Percentiles rank a stretch among this genome's conserved stretches.
Conservation (phyloP, 2,888 invertebrate genomes). For the Mythimna albipuncta region DNA sequence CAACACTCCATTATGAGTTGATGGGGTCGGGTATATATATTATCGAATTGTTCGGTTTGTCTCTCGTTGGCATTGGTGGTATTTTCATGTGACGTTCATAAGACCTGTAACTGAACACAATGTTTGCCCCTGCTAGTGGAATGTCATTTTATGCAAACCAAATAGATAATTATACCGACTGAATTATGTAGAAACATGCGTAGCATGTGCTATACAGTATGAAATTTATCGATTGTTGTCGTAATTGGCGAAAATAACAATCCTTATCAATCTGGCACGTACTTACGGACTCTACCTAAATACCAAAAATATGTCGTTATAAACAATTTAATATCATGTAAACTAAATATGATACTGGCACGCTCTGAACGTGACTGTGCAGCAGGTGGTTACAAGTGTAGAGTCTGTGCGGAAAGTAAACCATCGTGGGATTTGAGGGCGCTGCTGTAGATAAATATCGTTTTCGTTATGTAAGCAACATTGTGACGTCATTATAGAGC, state of each 20-base stretch:
- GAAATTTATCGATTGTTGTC: constrained; percentile 63
- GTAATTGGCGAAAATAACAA: constrained; percentile 66
- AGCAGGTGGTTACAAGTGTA: background rate
- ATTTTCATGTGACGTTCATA: too few species aligned
- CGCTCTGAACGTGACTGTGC: constrained; percentile 3
- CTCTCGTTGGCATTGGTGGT: too few species aligned
- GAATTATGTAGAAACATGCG: constrained; percentile 22
- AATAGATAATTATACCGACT: background rate
- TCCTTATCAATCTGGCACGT: constrained; percentile 63
- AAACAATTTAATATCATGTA: constrained; percentile 40
- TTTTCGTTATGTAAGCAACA: too few species aligned
- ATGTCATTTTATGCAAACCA: background rate
- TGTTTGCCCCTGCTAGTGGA: background rate
- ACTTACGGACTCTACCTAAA: constrained; percentile 42
- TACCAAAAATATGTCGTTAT: constrained; percentile 50
- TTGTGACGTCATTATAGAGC: too few species aligned
- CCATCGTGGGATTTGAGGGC: too few species aligned
- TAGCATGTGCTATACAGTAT: constrained; percentile 34
- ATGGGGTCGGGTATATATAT: too few species aligned
- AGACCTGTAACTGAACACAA: background rate
- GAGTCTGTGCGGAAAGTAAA: too few species aligned
- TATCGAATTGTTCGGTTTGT: too few species aligned
- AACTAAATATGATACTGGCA: constrained; percentile 16
- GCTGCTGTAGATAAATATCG: too few species aligned
- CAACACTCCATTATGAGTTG: too few species aligned